Evolutionary conservation across 1,140 invertebrate genomes (phyloP).

Genomic region (Atta colombica): DNA sequence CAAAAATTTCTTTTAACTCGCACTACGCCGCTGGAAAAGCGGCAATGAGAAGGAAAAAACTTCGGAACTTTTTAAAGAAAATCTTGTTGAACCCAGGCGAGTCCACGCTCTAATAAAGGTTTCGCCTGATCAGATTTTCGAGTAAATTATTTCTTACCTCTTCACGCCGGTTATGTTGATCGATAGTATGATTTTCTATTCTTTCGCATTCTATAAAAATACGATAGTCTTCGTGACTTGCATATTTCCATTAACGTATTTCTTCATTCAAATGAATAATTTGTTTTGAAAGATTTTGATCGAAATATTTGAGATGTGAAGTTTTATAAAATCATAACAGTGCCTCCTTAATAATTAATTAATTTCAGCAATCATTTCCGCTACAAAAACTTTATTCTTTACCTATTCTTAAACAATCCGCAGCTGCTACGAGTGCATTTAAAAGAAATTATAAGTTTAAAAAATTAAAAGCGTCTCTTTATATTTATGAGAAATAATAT

Average conservation of each 20-base stretch:
- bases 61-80: constrained; percentile 44
- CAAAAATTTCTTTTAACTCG: constrained; percentile 39
- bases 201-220: constrained; percentile 30
- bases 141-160: constrained; percentile 46
- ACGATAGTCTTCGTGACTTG: constrained; percentile 6
- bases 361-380: background rate
- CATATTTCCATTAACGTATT: background rate
- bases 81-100: background rate
- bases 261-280: background rate
- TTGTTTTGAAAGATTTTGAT: background rate
- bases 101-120: constrained; percentile 39
- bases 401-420: background rate
- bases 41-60: constrained; percentile 18
- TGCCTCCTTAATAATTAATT: constrained; percentile 35
- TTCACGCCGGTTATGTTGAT: constrained; percentile 23
- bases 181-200: constrained; percentile 25
- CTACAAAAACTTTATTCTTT: background rate
- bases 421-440: background rate
- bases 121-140: constrained; percentile 16
- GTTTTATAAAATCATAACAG: constrained; percentile 18
- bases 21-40: background rate
- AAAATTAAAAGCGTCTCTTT: background rate
- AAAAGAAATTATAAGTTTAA: background rate
- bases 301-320: background rate
- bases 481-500: background rate